Conservation (phyloP, 2,888 invertebrate species). For the Empis stercorea region DNA sequence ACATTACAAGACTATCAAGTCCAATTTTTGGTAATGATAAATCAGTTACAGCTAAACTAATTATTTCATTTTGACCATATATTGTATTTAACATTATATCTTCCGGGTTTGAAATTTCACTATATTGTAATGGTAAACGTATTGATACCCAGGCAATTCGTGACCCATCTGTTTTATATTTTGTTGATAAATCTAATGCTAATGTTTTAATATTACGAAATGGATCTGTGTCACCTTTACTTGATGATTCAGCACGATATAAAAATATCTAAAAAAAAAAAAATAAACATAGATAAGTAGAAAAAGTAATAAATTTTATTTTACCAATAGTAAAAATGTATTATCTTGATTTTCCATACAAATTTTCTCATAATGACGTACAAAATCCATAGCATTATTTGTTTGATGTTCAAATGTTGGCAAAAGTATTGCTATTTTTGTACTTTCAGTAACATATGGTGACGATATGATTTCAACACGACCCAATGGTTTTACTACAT, state of each 20-base stretch:
- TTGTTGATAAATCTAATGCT: constrained; percentile 47
- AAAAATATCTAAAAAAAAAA: constrained; percentile 43
- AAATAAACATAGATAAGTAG: neutral
- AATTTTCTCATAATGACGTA: constrained; percentile 55
- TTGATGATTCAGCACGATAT: constrained; percentile 47
- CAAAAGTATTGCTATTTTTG: constrained; percentile 63
- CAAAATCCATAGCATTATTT: constrained; percentile 48
- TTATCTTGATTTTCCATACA: constrained; percentile 69
- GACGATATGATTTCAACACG: constrained; percentile 80
- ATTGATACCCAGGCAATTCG: constrained; percentile 59
- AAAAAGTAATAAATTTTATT: constrained; percentile 15
- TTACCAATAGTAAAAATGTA: constrained; percentile 59
- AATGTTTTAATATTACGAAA: constrained; percentile 50
- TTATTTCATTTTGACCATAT: constrained; percentile 31
- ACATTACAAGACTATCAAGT: constrained; percentile 57
- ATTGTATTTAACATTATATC: constrained; percentile 30
- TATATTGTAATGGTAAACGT: constrained; percentile 39
- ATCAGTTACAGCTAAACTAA: constrained; percentile 46
- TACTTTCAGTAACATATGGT: constrained; percentile 92
- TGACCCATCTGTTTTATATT: constrained; percentile 52
- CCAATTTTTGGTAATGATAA: constrained; percentile 56
- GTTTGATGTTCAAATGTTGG: constrained; percentile 47
- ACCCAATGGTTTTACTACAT: constrained; percentile 73
- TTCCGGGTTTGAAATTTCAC: constrained; percentile 14
- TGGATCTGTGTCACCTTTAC: constrained; percentile 49